Percentiles rank a stretch among this genome's conserved stretches.
phyloP scores from a whole-genome alignment of 2,888 invertebrate species.

The Chydorus sphaericus region DNA sequence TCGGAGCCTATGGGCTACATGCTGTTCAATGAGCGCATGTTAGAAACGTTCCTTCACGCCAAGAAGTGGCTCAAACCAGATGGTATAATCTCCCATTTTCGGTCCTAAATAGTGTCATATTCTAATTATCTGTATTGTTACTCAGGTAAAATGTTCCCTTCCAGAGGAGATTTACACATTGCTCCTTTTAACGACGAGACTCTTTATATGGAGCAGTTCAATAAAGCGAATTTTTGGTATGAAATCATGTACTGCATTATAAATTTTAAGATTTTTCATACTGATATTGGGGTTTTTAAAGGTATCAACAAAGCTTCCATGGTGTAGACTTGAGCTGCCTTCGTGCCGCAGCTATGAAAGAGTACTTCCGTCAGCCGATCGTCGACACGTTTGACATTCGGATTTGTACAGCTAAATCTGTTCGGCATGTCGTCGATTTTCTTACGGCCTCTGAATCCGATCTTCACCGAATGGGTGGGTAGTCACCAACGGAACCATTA shows the following conservation, averaged over 20 bases:
- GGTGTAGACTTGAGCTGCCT: constrained; percentile 88
- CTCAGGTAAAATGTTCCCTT: constrained; percentile 88
- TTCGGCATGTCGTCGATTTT: constrained; percentile 87
- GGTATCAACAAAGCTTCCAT: constrained; percentile 91
- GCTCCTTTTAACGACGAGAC: constrained; percentile 97
- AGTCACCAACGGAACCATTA: background rate
- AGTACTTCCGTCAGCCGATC: constrained; percentile 95
- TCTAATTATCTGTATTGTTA: constrained; percentile 17
- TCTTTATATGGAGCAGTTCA: constrained; percentile 92
- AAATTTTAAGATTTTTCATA: background rate
- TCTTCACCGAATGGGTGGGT: constrained; percentile 64
- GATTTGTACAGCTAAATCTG: constrained; percentile 88
- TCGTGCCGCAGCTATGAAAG: constrained; percentile 82
- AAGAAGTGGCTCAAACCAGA: constrained; percentile 88
- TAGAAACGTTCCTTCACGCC: constrained; percentile 95
- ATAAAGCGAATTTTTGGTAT: constrained; percentile 95
- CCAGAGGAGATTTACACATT: constrained; percentile 88
- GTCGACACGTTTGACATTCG: constrained; percentile 97
- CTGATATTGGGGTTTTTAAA: constrained; percentile 21
- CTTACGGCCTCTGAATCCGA: constrained; percentile 80
- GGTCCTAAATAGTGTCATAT: constrained; percentile 7
- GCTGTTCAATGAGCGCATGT: constrained; percentile 97
- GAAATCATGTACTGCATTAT: background rate
- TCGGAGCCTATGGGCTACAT: constrained; percentile 99
- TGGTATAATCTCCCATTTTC: constrained; percentile 26